Evolutionary conservation across 1,140 invertebrate genomes (phyloP).

Genomic region (Conus ventricosus): DNA sequence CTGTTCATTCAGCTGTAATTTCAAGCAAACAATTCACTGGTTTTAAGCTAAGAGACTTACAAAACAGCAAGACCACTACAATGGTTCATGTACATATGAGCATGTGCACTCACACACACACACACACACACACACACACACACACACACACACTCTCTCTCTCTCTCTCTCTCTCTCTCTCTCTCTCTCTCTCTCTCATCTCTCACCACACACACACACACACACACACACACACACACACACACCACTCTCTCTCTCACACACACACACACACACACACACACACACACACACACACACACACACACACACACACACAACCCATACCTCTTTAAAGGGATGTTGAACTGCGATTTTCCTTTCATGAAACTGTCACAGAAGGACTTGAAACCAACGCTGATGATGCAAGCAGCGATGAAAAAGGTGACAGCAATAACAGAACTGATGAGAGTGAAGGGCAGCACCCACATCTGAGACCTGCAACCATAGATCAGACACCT

Average conservation of each 20-base stretch:
- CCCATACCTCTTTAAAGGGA: too few species aligned
- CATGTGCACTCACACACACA: too few species aligned
- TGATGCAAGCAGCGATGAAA: conserved; percentile 56
- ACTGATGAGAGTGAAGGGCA: conserved; percentile 58
- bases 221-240: not conserved
- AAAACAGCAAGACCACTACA: too few species aligned
- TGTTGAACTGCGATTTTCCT: not conserved
- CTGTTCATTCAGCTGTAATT: too few species aligned
- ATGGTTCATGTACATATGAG: too few species aligned
- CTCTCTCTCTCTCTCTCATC: too few species aligned
- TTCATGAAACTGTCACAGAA: conserved; percentile 49
- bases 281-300: not conserved
- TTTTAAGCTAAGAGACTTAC: too few species aligned
- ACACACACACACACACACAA: not conserved
- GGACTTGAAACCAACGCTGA: conserved; percentile 56
- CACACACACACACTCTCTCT: too few species aligned
- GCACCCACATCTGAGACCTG: conserved; percentile 65
- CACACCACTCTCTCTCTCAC: too few species aligned
- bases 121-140: not conserved
- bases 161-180: too few species aligned
- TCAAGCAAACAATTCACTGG: too few species aligned
- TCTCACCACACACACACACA: not conserved
- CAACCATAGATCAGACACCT: conserved; percentile 1
- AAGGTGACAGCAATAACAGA: conserved; percentile 44
- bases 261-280: not conserved